Conservation (phyloP, 2,888 invertebrate species). For the Yponomeuta plumbellus region DNA sequence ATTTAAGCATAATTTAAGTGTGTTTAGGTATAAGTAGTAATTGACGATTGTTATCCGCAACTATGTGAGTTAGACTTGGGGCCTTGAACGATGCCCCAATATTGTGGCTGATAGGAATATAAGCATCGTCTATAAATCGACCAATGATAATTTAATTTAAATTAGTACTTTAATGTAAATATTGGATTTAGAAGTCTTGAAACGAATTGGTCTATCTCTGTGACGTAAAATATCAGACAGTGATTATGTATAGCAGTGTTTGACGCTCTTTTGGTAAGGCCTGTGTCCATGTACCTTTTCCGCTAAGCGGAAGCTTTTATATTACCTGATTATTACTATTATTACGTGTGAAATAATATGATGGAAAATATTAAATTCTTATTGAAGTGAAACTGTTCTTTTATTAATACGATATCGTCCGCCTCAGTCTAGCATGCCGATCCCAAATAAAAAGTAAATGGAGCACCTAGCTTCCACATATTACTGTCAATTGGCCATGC, state of each 20-base stretch:
- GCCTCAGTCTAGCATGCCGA: not conserved
- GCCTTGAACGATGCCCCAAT: not conserved
- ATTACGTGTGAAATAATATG: constrained; percentile 42
- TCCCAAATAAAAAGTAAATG: too few relatives aligned
- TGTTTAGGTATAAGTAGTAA: constrained; percentile 2
- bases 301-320: constrained; percentile 66
- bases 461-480: too few relatives aligned
- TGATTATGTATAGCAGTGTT: not conserved
- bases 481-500: too few relatives aligned
- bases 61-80: not conserved
- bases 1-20: not conserved
- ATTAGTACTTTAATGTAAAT: not conserved
- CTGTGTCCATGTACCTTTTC: constrained; percentile 72
- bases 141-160: not conserved
- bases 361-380: constrained; percentile 48
- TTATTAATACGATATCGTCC: constrained; percentile 27
- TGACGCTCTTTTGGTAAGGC: not conserved
- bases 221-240: constrained; percentile 1
- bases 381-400: constrained; percentile 54
- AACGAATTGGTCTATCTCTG: not conserved
- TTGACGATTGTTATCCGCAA: not conserved
- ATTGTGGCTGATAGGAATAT: not conserved
- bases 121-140: not conserved
- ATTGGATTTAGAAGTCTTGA: not conserved
- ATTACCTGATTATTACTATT: constrained; percentile 55